These are phyloP conservation scores for Hippocampus guttulatus DNA, from an alignment of 2,113 vertebrate genomes.

Conservation along the genomic window DNA sequence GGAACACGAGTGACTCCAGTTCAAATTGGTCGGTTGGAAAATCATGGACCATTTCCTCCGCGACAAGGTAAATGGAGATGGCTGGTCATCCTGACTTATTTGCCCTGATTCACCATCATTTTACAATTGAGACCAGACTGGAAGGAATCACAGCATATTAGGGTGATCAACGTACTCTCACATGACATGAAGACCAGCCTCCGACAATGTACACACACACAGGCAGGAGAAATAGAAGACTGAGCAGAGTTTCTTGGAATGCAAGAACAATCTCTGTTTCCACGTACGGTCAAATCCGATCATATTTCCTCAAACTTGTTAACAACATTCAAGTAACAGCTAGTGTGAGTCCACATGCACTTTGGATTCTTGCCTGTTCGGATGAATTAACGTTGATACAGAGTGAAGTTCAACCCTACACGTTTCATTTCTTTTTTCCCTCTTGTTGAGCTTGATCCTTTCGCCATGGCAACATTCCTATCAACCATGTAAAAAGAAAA, in stretches of 20 bases:
- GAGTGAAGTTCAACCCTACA: too few species aligned
- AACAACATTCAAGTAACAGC: neutral
- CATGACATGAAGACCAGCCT: neutral
- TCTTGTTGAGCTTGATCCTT: too few species aligned
- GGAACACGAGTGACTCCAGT: neutral
- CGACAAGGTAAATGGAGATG: conserved; percentile 62
- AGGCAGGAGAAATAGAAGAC: too few species aligned
- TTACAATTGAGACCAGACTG: conserved; percentile 56
- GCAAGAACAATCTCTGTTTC: too few species aligned
- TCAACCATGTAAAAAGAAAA: too few species aligned
- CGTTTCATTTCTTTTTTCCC: too few species aligned
- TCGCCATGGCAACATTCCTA: too few species aligned
- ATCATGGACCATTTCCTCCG: conserved; percentile 46
- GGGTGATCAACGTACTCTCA: neutral
- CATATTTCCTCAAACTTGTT: neutral
- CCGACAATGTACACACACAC: neutral
- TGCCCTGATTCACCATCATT: conserved; percentile 62
- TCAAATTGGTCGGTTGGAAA: conserved; percentile 28
- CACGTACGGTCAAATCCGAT: neutral
- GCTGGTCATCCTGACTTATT: conserved; percentile 48
- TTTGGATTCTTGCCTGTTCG: too few species aligned
- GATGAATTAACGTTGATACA: too few species aligned
- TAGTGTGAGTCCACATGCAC: too few species aligned
- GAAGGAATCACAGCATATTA: conserved; percentile 14
- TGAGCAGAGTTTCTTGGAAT: too few species aligned